These are phyloP conservation scores for Myotis planiceps DNA, from an alignment of 2,797 vertebrate genomes.

Conservation along the genomic window DNA sequence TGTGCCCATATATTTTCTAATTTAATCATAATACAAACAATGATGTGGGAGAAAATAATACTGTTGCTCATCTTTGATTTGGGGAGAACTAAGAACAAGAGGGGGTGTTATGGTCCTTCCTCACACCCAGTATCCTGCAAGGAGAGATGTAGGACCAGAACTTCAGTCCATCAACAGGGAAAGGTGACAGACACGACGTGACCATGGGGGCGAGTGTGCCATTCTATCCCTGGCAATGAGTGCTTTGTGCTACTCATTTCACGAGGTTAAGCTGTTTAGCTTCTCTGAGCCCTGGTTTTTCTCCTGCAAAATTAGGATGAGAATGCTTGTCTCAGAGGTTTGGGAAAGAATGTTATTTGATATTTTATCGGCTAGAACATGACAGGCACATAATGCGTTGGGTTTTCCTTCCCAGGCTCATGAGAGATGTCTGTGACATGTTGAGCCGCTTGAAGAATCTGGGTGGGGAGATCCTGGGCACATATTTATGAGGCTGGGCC, in stretches of 20 bases:
- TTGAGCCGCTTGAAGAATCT: neutral
- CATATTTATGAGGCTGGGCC: neutral
- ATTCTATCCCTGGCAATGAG: neutral
- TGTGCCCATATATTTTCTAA: neutral
- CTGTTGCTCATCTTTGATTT: neutral
- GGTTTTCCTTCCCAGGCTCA: neutral
- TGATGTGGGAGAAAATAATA: neutral
- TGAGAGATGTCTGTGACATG: neutral
- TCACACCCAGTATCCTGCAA: neutral
- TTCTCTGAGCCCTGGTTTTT: neutral
- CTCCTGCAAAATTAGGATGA: neutral
- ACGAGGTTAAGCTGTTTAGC: neutral
- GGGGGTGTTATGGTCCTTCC: rapidly evolving
- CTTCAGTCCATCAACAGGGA: neutral
- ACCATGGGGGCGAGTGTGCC: rapidly evolving
- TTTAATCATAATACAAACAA: neutral
- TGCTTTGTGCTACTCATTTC: neutral
- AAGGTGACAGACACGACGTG: neutral
- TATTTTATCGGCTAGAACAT: neutral
- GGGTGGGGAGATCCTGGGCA: neutral
- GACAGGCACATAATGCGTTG: neutral
- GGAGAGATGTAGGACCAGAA: neutral
- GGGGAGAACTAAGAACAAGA: neutral
- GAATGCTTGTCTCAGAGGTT: neutral
- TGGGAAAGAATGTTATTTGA: neutral